These are phyloP conservation scores for Archaeoteleia sp. DNA, from an alignment of 2,888 invertebrate genomes.

Conservation along the genomic window DNA sequence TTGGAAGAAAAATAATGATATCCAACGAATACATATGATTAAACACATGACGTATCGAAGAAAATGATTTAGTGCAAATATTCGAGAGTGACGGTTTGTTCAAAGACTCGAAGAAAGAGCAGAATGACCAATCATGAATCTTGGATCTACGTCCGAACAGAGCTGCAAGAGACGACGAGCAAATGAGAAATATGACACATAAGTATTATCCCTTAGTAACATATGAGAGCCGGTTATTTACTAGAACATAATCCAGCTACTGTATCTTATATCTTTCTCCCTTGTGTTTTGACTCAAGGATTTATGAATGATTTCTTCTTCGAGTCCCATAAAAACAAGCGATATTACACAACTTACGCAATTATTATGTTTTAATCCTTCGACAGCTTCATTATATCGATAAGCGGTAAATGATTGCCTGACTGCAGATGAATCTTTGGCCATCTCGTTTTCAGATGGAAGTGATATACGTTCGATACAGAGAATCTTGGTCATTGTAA, in stretches of 20 bases:
- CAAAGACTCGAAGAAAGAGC: conserved; percentile 34
- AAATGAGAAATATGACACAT: conserved; percentile 48
- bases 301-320: conserved; percentile 37
- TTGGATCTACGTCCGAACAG: conserved; percentile 27
- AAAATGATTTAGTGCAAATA: too few relatives aligned
- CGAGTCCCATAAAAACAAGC: conserved; percentile 29
- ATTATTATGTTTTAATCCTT: too few relatives aligned
- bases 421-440: too few relatives aligned
- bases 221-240: conserved; percentile 39
- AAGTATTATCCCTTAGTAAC: conserved; percentile 41
- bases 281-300: conserved; percentile 5
- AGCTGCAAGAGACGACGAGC: conserved; percentile 17
- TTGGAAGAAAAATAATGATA: too few relatives aligned
- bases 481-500: too few relatives aligned
- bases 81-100: conserved; percentile 43
- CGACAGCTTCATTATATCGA: too few relatives aligned
- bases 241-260: conserved; percentile 46
- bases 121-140: conserved; percentile 45
- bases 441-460: too few relatives aligned
- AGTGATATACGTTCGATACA: too few relatives aligned
- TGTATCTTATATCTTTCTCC: conserved; percentile 31
- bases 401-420: too few relatives aligned
- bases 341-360: conserved; percentile 28
- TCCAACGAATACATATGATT: too few relatives aligned
- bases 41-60: too few relatives aligned